Evolutionary conservation across 2,113 vertebrate species (phyloP).

Genomic region (Python bivittatus): DNA sequence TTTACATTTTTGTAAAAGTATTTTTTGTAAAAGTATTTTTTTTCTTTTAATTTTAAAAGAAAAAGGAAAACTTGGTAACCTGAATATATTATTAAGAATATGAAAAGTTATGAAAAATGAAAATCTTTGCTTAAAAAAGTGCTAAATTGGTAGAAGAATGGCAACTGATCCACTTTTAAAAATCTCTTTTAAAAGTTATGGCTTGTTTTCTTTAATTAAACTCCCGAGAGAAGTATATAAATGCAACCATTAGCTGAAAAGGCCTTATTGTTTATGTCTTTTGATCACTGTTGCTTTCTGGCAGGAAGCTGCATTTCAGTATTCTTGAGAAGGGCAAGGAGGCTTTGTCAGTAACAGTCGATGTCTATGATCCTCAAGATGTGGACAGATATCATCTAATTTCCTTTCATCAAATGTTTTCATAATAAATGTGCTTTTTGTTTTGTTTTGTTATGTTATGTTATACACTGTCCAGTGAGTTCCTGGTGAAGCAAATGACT

Average conservation of each 20-base stretch:
- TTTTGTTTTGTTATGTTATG: slow-evolving; percentile 57
- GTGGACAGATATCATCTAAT: slow-evolving; percentile 58
- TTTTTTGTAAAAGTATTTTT: not conserved
- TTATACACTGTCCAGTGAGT: slow-evolving; percentile 28
- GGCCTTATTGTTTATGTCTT: slow-evolving; percentile 64
- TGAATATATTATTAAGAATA: not conserved
- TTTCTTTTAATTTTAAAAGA: not conserved
- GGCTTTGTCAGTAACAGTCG: slow-evolving; percentile 52
- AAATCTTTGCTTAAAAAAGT: slow-evolving; percentile 2
- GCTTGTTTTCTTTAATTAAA: slow-evolving; percentile 58
- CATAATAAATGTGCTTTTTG: slow-evolving; percentile 62
- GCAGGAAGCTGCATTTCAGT: slow-evolving; percentile 54
- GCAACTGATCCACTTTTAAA: slow-evolving; percentile 43
- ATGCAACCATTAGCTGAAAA: slow-evolving; percentile 61
- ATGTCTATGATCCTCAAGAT: slow-evolving; percentile 48
- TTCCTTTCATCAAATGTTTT: slow-evolving; percentile 61
- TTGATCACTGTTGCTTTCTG: slow-evolving; percentile 63
- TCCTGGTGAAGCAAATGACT: slow-evolving; percentile 44
- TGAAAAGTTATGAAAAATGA: not conserved
- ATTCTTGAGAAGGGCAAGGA: slow-evolving; percentile 56
- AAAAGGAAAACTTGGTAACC: not conserved
- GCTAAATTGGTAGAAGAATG: slow-evolving; percentile 26
- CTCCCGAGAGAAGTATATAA: slow-evolving; percentile 55
- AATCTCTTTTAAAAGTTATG: slow-evolving; percentile 44
- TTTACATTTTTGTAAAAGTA: not conserved